Evolutionary conservation across 1,140 invertebrate species (phyloP), one percentile per base, ranked within the genome.

Genomic region (Tribolium castaneum): DNA sequence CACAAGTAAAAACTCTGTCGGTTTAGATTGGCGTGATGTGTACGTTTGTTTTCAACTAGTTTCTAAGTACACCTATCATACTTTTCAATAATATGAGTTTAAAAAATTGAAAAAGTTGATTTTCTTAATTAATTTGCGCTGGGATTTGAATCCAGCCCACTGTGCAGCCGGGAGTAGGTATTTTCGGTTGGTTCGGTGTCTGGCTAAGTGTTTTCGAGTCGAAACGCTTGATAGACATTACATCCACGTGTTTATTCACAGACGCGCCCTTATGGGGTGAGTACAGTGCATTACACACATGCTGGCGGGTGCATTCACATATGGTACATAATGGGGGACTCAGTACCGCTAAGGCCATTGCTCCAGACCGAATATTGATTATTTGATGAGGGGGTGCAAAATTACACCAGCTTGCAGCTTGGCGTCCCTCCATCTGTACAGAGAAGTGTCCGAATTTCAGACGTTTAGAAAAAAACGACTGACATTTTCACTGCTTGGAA

Each of bases 251-350:
- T 73, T 52, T 73, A 50, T 73, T 73, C 51, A 54, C 71, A 73
- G 71, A 54, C 71, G 49, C 51, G 70, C 76, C 76, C 76, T 78
- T 72, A 78, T 78, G 70, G 76, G 76, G 76, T 78, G 76, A 70
- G 66, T 52, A 75, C 25, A 73, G 76, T 78, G 76, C 70, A 70
- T 56, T 78, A 72, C 70, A 72, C 76, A 78, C 51, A 78, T 78
- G 76, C 45, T 78, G 76, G 76, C 76, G 76, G 76, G 76, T 78
- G 76, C 76, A 78, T 78, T 78, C 76, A 78, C 76, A 78, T 78
- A 78, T 78, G 76, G 76, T 73, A 78, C 70, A 78, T 59, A 72
- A 45, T 72, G 70, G 76, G 76, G 76, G 71, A 78, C 76, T 78
- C 76, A 39, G 71, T 19, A 78, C 76, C 52, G 52, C 76, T 78